Percentiles rank a stretch among this genome's conserved stretches.
Evolutionary conservation across 2,888 invertebrate species (phyloP).

Genomic region (Hirtodrosophila alboralis): DNA sequence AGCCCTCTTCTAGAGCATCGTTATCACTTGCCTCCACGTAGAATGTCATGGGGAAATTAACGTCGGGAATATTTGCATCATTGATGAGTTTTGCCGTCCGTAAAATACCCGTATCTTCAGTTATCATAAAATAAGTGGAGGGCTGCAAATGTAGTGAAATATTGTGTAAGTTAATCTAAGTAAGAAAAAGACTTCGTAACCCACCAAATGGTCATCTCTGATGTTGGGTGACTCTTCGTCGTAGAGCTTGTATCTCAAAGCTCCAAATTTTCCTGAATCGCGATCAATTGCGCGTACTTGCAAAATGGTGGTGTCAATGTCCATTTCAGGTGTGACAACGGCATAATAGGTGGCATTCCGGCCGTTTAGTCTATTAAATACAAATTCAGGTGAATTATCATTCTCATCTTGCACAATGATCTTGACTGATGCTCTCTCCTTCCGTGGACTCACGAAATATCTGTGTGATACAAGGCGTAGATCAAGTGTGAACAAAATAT

Average conservation of each 20-base stretch:
- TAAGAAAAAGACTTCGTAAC: slow-evolving; percentile 23
- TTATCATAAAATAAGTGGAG: slow-evolving; percentile 88
- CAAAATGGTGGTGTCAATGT: slow-evolving; percentile 90
- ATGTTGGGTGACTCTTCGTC: slow-evolving; percentile 82
- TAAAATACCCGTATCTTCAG: slow-evolving; percentile 90
- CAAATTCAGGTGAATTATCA: slow-evolving; percentile 93
- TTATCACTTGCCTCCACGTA: slow-evolving; percentile 87
- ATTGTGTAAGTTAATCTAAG: too few species aligned
- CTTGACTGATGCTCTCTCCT: slow-evolving; percentile 90
- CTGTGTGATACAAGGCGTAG: slow-evolving; percentile 91
- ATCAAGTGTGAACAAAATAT: slow-evolving; percentile 89
- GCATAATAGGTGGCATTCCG: slow-evolving; percentile 91
- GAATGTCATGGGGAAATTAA: slow-evolving; percentile 89
- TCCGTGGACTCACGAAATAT: slow-evolving; percentile 91
- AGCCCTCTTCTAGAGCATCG: slow-evolving; percentile 85
- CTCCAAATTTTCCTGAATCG: slow-evolving; percentile 93
- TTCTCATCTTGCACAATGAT: slow-evolving; percentile 94
- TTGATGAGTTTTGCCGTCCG: slow-evolving; percentile 90
- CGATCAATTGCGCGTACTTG: slow-evolving; percentile 94
- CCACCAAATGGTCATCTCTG: slow-evolving; percentile 77
- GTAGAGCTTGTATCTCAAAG: slow-evolving; percentile 88
- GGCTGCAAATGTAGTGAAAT: slow-evolving; percentile 68
- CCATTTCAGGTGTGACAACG: slow-evolving; percentile 89
- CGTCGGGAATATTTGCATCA: slow-evolving; percentile 87
- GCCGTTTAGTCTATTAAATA: slow-evolving; percentile 87